A percentile compares a stretch with the other conserved stretches of the same genome.
Evolutionary conservation across 2,888 invertebrate species (phyloP).

Genomic region (Erebia palarica): DNA sequence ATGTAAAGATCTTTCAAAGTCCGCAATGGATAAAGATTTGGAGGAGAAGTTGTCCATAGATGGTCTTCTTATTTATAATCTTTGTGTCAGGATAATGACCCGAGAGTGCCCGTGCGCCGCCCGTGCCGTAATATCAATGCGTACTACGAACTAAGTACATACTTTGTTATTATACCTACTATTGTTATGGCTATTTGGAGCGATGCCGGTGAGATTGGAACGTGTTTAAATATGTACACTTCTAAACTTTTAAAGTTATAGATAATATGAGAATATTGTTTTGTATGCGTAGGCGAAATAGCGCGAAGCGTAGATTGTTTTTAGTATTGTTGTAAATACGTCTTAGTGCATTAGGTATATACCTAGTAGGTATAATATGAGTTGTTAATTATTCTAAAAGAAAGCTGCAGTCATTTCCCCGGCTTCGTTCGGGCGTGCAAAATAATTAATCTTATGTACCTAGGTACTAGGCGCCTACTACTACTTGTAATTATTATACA

Average conservation of each 20-base stretch:
- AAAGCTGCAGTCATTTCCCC: too few relatives aligned
- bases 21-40: slow-evolving; percentile 24
- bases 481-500: too few relatives aligned
- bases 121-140: slow-evolving; percentile 42
- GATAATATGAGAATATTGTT: neutral
- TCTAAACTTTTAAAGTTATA: too few relatives aligned
- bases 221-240: neutral
- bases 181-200: slow-evolving; percentile 39
- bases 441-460: too few relatives aligned
- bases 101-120: slow-evolving; percentile 42
- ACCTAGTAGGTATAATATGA: too few relatives aligned
- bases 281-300: slow-evolving; percentile 9
- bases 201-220: slow-evolving; percentile 23
- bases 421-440: too few relatives aligned
- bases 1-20: neutral
- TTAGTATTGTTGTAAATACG: neutral
- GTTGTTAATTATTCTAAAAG: too few relatives aligned
- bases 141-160: slow-evolving; percentile 43
- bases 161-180: slow-evolving; percentile 36
- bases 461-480: too few relatives aligned
- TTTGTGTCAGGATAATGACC: slow-evolving; percentile 51
- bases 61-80: slow-evolving; percentile 35
- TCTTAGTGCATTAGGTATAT: too few relatives aligned
- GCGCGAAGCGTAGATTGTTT: neutral
- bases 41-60: slow-evolving; percentile 10